Evolutionary conservation across 1,140 invertebrate species (phyloP).

Genomic region (Phortica variegata): DNA sequence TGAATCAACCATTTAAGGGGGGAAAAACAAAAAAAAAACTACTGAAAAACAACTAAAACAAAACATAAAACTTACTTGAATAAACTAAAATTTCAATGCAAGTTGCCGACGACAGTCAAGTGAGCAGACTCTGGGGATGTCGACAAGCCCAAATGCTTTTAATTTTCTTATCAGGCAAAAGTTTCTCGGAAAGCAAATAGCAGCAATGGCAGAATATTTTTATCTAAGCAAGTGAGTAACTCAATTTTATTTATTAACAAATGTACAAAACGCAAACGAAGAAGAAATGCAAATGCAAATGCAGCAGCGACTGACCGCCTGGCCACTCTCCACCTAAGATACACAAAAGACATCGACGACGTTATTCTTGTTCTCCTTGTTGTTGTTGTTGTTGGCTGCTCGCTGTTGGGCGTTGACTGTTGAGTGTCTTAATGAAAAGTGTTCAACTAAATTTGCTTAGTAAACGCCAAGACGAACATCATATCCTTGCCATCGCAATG

Average conservation of each 20-base stretch:
- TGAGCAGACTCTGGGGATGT: no score
- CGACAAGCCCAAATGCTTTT: no score
- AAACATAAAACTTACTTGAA: background rate
- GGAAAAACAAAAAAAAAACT: no score
- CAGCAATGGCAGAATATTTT: no score
- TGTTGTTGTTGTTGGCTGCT: background rate
- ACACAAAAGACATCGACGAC: background rate
- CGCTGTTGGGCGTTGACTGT: background rate
- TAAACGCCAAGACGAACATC: constrained; percentile 37
- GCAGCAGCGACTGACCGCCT: no score
- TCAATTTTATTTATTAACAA: constrained; percentile 1
- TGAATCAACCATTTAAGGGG: no score
- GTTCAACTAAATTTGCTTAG: constrained; percentile 42
- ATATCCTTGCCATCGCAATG: constrained; percentile 8
- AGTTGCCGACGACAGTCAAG: background rate
- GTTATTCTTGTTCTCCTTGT: background rate
- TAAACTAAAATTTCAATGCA: background rate
- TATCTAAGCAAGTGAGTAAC: background rate
- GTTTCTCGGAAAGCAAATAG: background rate
- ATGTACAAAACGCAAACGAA: background rate
- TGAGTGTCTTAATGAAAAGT: constrained; percentile 32
- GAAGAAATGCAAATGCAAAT: no score
- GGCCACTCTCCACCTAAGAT: background rate
- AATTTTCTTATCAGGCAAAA: background rate
- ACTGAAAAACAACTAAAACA: background rate